Evolutionary conservation across 2,113 vertebrate genomes (phyloP).

Genomic region (Tragelaphus buxtoni): DNA sequence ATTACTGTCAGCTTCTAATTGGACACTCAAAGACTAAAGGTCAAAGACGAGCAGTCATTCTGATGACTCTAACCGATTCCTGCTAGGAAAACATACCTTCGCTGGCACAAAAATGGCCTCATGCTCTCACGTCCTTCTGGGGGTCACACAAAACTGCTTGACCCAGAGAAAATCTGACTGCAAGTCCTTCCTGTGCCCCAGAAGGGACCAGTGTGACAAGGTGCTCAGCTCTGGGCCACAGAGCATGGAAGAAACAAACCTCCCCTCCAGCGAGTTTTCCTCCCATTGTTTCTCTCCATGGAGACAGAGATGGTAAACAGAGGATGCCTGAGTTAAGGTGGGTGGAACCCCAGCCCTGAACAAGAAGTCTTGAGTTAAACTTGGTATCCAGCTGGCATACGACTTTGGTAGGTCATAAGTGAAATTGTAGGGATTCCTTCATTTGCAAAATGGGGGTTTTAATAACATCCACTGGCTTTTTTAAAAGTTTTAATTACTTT

Average conservation of each 20-base stretch:
- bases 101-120: not conserved
- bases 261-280: not conserved
- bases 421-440: not conserved
- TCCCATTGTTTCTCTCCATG: conserved; percentile 34
- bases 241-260: not conserved
- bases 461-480: not conserved
- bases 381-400: not conserved
- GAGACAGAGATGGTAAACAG: not conserved
- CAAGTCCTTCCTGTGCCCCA: no score
- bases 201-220: not conserved
- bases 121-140: not conserved
- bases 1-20: not conserved
- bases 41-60: not conserved
- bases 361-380: not conserved
- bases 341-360: not conserved
- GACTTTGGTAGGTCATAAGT: not conserved
- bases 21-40: not conserved
- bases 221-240: not conserved
- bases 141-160: not conserved
- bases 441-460: conserved; percentile 4
- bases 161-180: not conserved
- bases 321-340: not conserved
- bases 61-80: not conserved
- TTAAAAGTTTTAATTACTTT: not conserved
- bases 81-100: not conserved